Percentiles rank a stretch among this genome's conserved stretches.
Evolutionary conservation across 2,888 invertebrate species (phyloP).

Genomic region (Drosophila infuscata): DNA sequence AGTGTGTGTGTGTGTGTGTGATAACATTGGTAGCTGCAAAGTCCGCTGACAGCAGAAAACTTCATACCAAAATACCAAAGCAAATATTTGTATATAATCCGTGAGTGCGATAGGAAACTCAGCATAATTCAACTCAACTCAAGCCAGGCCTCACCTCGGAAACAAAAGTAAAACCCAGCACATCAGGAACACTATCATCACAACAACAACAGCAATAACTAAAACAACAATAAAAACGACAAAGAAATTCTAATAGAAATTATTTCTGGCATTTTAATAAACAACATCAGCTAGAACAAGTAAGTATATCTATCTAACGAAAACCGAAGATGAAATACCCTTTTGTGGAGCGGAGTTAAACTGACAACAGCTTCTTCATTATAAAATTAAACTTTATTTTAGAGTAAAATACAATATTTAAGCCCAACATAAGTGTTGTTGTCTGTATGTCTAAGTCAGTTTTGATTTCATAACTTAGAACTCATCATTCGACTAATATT

Average conservation of each 20-base stretch:
- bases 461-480: not conserved
- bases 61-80: conserved; percentile 73
- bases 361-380: not conserved
- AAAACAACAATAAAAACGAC: conserved; percentile 28
- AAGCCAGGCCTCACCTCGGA: conserved; percentile 53
- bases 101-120: conserved; percentile 44
- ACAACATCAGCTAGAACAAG: conserved; percentile 48
- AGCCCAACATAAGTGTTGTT: not conserved
- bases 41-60: conserved; percentile 61
- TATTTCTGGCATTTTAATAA: conserved; percentile 76
- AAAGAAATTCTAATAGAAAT: conserved; percentile 63
- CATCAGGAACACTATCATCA: conserved; percentile 11
- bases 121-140: conserved; percentile 25
- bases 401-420: not conserved
- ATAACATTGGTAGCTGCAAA: conserved; percentile 53
- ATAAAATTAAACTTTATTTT: not conserved
- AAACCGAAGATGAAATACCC: not conserved
- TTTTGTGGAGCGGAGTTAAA: not conserved
- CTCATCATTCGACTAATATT: not conserved
- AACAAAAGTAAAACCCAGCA: conserved; percentile 33
- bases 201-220: conserved; percentile 19
- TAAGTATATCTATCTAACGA: not conserved
- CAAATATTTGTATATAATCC: conserved; percentile 73
- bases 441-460: not conserved
- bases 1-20: conserved; percentile 9